Evolutionary conservation across 1,140 invertebrate species (phyloP).

Genomic region (Melanaphis sacchari): DNA sequence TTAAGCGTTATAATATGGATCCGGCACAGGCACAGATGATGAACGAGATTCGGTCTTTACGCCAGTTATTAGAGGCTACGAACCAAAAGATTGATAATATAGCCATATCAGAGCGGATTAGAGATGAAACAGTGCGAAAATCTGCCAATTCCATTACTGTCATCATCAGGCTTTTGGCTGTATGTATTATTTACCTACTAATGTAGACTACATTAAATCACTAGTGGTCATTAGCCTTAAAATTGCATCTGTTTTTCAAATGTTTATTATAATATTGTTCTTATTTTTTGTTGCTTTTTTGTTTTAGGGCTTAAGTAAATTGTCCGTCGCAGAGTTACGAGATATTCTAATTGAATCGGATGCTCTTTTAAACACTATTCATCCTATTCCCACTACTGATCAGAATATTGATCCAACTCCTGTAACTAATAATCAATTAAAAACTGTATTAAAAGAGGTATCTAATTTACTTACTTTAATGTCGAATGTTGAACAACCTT

Average conservation of each 20-base stretch:
- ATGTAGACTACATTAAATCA: background rate
- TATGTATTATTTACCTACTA: conserved; percentile 24
- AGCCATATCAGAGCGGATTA: background rate
- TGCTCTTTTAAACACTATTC: background rate
- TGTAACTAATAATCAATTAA: background rate
- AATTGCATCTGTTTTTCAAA: background rate
- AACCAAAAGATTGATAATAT: background rate
- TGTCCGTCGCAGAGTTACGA: background rate
- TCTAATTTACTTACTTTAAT: background rate
- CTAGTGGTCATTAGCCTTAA: background rate
- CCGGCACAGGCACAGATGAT: too few species aligned
- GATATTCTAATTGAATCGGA: background rate
- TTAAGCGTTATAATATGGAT: background rate
- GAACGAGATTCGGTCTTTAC: background rate
- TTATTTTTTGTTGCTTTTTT: background rate
- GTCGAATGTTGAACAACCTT: background rate
- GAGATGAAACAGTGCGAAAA: background rate
- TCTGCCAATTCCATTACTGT: background rate
- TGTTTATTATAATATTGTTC: background rate
- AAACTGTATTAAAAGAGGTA: background rate
- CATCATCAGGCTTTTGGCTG: background rate
- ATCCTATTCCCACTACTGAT: too few species aligned
- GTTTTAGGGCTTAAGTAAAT: background rate
- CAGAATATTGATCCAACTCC: background rate
- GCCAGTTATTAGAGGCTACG: background rate